These are phyloP conservation scores for Conomelus anceps DNA, from an alignment of 2,888 invertebrate species.

Conservation along the genomic window DNA sequence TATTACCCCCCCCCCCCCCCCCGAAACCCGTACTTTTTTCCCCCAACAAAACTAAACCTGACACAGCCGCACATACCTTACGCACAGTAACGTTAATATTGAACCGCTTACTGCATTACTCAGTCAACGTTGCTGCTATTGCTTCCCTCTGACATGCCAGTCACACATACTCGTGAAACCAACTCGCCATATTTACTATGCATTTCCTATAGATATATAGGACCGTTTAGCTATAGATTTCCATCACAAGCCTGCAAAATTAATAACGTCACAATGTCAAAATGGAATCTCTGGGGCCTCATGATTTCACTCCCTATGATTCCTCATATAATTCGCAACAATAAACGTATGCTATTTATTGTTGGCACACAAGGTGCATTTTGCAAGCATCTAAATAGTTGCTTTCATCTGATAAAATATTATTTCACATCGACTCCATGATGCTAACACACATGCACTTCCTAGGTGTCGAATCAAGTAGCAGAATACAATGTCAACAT, in stretches of 20 bases:
- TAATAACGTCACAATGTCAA: background rate
- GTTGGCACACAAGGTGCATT: background rate
- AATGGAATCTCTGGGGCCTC: background rate
- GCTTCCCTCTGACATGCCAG: background rate
- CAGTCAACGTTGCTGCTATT: background rate
- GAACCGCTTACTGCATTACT: background rate
- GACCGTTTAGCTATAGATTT: background rate
- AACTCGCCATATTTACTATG: background rate
- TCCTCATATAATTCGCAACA: background rate
- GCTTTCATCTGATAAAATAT: no score
- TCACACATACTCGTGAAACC: background rate
- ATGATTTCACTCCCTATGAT: background rate
- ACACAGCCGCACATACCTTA: background rate
- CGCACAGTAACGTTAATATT: background rate
- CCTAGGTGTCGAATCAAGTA: no score
- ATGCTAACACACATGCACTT: no score
- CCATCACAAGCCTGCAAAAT: background rate
- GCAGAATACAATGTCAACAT: no score
- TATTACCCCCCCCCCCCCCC: background rate
- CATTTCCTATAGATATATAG: background rate
- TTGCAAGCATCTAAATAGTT: no score
- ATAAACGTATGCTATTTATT: background rate
- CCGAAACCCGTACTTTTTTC: background rate
- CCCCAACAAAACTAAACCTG: background rate
- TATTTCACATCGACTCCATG: no score